Conservation (phyloP, 2,113 vertebrate species). For the Hippocampus comes region DNA sequence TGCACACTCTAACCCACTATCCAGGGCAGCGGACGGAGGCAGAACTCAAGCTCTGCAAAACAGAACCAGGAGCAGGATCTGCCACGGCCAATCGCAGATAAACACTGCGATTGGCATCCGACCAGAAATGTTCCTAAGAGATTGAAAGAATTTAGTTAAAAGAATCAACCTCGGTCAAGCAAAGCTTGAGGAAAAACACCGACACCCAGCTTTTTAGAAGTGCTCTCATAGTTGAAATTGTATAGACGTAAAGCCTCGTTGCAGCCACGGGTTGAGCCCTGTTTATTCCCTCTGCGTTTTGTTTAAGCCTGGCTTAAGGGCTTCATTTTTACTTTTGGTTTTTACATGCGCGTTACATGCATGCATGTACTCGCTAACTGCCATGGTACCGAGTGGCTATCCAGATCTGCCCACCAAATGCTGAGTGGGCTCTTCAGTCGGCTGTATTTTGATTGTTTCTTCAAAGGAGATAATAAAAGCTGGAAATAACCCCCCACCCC, state of each 20-base stretch:
- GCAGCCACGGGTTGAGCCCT: not conserved
- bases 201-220: conserved; percentile 6
- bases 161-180: conserved; percentile 15
- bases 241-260: conserved; percentile 26
- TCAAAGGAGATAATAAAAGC: too few relatives aligned
- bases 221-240: conserved; percentile 17
- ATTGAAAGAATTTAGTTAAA: conserved; percentile 18
- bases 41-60: conserved; percentile 35
- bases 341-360: not conserved
- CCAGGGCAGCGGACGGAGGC: conserved; percentile 41
- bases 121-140: conserved; percentile 31
- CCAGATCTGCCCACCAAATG: too few relatives aligned
- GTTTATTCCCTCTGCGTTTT: not conserved
- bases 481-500: too few relatives aligned
- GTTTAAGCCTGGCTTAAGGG: not conserved
- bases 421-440: not conserved
- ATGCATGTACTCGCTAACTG: not conserved
- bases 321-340: not conserved
- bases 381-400: too few relatives aligned
- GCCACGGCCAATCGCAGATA: conserved; percentile 34
- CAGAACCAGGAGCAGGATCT: conserved; percentile 25
- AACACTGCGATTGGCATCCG: conserved; percentile 35
- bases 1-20: conserved; percentile 62
- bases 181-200: conserved; percentile 21
- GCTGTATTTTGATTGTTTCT: not conserved